Evolutionary conservation across 2,888 invertebrate species (phyloP).

Genomic region (Oligia strigilis): DNA sequence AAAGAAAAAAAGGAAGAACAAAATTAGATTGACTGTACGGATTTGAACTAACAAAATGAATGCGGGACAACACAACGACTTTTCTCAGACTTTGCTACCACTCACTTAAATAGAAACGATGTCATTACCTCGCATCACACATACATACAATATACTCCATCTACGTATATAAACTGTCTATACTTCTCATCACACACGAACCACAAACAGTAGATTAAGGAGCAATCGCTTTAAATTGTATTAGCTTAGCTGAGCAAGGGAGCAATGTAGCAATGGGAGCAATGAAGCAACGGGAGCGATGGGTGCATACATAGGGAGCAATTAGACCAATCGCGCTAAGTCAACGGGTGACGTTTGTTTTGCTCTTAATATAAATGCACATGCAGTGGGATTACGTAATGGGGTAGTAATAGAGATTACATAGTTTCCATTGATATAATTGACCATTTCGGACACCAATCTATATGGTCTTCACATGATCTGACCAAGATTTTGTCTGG

Average conservation of each 20-base stretch:
- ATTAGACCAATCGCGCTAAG: conserved; percentile 54
- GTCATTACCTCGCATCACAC: too few relatives aligned
- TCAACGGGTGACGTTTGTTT: conserved; percentile 50
- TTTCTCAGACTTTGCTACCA: neutral
- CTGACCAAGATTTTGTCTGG: too few relatives aligned
- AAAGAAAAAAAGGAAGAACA: neutral
- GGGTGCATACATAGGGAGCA: conserved; percentile 37
- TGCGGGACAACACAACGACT: neutral
- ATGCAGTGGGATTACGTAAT: conserved; percentile 38
- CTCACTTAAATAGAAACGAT: neutral
- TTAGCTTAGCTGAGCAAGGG: conserved; percentile 30
- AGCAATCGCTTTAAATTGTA: conserved; percentile 54
- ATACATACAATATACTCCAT: neutral
- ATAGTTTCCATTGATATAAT: neutral
- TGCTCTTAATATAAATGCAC: conserved; percentile 53
- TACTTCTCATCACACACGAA: conserved; percentile 19
- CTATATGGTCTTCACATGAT: too few relatives aligned
- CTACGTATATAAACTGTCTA: neutral
- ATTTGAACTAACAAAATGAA: neutral
- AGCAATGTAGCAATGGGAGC: conserved; percentile 15
- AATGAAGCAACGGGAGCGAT: conserved; percentile 8
- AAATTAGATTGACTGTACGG: neutral
- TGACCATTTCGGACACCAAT: too few relatives aligned
- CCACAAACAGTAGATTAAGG: conserved; percentile 36
- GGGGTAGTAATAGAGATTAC: conserved; percentile 25